Percentiles rank a stretch among this genome's conserved stretches.
phyloP scores from a whole-genome alignment of 2,113 vertebrate genomes.

The Pteruthius melanotis region DNA sequence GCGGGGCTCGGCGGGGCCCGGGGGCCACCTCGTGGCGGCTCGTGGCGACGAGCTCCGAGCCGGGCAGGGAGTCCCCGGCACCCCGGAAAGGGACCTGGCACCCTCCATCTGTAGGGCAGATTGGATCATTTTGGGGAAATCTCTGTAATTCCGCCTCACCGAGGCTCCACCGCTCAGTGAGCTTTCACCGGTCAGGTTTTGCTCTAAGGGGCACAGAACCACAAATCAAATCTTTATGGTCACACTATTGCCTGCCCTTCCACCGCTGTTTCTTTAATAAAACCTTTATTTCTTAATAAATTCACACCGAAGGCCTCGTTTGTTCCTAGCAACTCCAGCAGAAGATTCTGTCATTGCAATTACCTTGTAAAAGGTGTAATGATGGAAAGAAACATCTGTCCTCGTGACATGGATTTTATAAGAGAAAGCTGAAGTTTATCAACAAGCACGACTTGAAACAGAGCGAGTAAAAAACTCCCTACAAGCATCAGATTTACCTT shows the following conservation, averaged over 20 bases:
- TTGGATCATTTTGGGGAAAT: not conserved
- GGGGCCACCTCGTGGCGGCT: not conserved
- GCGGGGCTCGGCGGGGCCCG: not conserved
- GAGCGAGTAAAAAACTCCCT: not conserved
- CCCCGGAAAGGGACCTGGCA: fast-evolving
- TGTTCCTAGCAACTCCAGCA: not conserved
- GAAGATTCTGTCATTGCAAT: not conserved
- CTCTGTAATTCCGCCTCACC: fast-evolving
- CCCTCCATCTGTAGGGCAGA: fast-evolving
- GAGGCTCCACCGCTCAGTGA: not conserved
- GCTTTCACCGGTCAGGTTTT: not conserved
- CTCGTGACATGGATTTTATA: not conserved
- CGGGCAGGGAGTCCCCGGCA: not conserved
- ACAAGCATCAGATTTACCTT: not conserved
- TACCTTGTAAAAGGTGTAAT: not conserved
- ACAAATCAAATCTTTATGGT: not conserved
- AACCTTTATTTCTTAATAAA: not conserved
- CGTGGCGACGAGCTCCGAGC: not conserved
- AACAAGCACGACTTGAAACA: not conserved
- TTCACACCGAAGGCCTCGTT: not conserved
- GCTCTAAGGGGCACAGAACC: not conserved
- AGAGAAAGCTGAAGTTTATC: not conserved
- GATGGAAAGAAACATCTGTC: not conserved
- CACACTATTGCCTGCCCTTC: not conserved
- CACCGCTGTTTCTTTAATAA: not conserved